Base-by-base conservation (phyloP, 30 jellyfish, hydroid and myxozoan genomes). In the Aurelia aurita complex sp. Pacific region DNA sequence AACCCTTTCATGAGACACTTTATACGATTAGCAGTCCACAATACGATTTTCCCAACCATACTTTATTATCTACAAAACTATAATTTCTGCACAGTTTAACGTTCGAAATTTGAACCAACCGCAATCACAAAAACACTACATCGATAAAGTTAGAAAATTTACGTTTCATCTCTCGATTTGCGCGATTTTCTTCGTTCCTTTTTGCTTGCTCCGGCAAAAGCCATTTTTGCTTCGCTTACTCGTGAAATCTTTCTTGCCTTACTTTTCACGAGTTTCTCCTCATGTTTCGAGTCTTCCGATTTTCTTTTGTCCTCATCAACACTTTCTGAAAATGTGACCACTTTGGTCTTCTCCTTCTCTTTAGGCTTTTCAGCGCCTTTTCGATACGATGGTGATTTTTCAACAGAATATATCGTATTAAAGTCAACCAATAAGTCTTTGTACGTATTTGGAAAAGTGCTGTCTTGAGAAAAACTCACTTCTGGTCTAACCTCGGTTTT, bases 281-380 rank as follows among this genome's bases (percentile, higher is more conserved):
- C 89, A 12, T 51, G 74, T 50, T 66, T 79, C 53, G 72, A 17
- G 53, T 79, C 89, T 2, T 79, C 80, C 7, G 70, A 5, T 15
- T 23, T 61, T 61, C 36, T 61, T 15, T 23, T n/a, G 12, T 61
- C 70, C 40, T 70, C 80, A 40, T 40, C 78, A 14, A 67, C 57
- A 46, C 71, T 42, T 2, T 79, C 89, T 34, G 89, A 79, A 65
- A 79, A 79, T 51, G 80, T 79, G 19, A 79, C 89, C 40, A 79
- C 67, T 65, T 79, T 79, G 17, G 89, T 42, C 51, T 79, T 79
- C 10, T 70, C 80, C 33, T 52, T 70, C 2, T 64, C 80, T 66
- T 64, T 64, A 11, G 89, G 80, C 72, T 67, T 64, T 53, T 57
- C 59, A 67, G 67, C 42, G 10, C 89, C 89, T 46, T 32, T 79